phyloP scores from a whole-genome alignment of 2,888 invertebrate genomes.

The Andrena dorsata region DNA sequence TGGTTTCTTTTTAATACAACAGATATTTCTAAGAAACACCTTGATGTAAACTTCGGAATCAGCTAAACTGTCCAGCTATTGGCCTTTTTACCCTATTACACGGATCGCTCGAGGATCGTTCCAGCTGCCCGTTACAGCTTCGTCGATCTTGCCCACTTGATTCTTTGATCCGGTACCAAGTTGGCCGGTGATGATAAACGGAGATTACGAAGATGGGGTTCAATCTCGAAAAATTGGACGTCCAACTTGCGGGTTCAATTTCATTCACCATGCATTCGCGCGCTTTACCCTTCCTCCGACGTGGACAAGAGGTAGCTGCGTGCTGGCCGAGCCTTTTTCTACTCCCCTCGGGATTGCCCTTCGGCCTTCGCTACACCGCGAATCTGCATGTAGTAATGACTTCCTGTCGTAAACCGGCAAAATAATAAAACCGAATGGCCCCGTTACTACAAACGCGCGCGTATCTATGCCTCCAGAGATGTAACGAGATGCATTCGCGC shows the following conservation, averaged over 20 bases:
- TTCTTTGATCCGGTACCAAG: too few relatives aligned
- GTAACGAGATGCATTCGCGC: constrained; percentile 57
- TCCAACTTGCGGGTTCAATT: constrained; percentile 22
- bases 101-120: not conserved
- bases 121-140: too few relatives aligned
- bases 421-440: constrained; percentile 74
- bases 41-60: too few relatives aligned
- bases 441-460: constrained; percentile 58
- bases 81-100: too few relatives aligned
- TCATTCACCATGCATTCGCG: constrained; percentile 23
- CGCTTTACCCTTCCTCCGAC: not conserved
- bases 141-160: too few relatives aligned
- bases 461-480: constrained; percentile 26
- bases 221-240: not conserved
- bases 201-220: too few relatives aligned
- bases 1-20: too few relatives aligned
- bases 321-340: constrained; percentile 43
- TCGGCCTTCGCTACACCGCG: constrained; percentile 69
- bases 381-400: constrained; percentile 82
- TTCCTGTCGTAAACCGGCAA: constrained; percentile 79
- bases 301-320: constrained; percentile 25
- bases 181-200: too few relatives aligned
- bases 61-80: too few relatives aligned
- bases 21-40: too few relatives aligned
- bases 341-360: constrained; percentile 53